A percentile compares a stretch with the other conserved stretches of the same genome.
phyloP scores from a whole-genome alignment of 2,797 vertebrate genomes.

The Poeciliopsis gracilis region DNA sequence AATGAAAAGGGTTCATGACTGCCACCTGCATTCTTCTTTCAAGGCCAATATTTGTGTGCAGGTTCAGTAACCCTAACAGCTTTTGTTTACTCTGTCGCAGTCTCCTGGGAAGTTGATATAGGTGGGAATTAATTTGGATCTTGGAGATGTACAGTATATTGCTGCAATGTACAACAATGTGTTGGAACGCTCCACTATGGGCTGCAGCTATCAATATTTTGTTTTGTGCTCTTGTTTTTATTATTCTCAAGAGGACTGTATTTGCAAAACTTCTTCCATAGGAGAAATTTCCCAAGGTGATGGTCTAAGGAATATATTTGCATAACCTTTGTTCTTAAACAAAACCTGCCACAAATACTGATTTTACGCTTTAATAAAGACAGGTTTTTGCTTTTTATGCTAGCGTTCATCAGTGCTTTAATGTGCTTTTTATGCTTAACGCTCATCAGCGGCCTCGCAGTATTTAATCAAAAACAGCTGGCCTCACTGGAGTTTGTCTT shows the following conservation, averaged over 20 bases:
- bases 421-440: constrained; percentile 54
- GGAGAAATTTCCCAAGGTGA: constrained; percentile 33
- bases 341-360: constrained; percentile 22
- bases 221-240: background rate
- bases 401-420: constrained; percentile 57
- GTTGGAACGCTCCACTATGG: background rate
- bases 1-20: constrained; percentile 1
- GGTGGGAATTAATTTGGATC: constrained; percentile 32
- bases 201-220: background rate
- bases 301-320: constrained; percentile 41
- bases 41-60: constrained; percentile 13
- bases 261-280: constrained; percentile 22
- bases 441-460: constrained; percentile 49
- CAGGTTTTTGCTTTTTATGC: constrained; percentile 44
- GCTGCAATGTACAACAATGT: constrained; percentile 9
- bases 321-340: constrained; percentile 41
- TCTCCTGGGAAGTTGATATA: constrained; percentile 29
- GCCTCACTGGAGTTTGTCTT: constrained; percentile 41
- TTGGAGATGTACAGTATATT: constrained; percentile 19
- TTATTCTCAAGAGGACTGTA: background rate
- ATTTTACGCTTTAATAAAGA: constrained; percentile 54
- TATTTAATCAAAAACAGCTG: constrained; percentile 49
- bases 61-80: constrained; percentile 37
- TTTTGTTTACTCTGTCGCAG: constrained; percentile 38
- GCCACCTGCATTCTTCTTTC: constrained; percentile 12